phyloP scores from a whole-genome alignment of 2,888 invertebrate genomes.

The Acronicta leporina region DNA sequence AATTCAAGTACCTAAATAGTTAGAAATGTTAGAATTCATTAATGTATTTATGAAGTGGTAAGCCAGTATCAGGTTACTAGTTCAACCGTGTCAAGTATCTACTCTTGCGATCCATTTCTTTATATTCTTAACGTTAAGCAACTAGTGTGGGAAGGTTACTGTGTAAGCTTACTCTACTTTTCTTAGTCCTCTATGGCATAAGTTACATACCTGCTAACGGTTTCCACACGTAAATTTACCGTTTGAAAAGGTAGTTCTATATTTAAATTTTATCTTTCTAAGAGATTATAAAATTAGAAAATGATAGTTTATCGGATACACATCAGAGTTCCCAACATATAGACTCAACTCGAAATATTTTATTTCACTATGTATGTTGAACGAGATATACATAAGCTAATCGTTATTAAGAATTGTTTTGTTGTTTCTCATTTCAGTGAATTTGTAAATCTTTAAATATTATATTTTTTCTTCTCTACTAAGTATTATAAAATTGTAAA shows the following conservation, averaged over 20 bases:
- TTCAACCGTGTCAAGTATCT: conserved; percentile 16
- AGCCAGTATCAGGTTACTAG: conserved; percentile 18
- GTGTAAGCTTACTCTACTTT: conserved; percentile 16
- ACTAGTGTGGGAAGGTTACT: conserved; percentile 44
- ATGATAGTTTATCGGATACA: no score
- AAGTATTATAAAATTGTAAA: no score
- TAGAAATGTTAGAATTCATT: conserved; percentile 16
- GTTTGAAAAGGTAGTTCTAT: neutral
- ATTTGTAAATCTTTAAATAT: no score
- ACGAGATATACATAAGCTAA: no score
- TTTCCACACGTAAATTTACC: conserved; percentile 11
- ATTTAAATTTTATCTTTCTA: no score
- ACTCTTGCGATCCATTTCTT: conserved; percentile 32
- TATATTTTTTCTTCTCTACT: no score
- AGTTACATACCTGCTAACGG: conserved; percentile 11
- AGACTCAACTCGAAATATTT: no score
- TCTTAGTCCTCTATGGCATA: conserved; percentile 21
- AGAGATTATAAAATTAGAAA: no score
- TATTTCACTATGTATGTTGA: no score
- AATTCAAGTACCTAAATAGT: conserved; percentile 21
- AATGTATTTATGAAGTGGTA: conserved; percentile 17
- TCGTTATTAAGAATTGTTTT: no score
- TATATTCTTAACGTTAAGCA: conserved; percentile 33
- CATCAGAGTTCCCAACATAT: no score
- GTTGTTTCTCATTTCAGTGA: no score